A percentile compares a stretch with the other conserved stretches of the same genome.
Conservation (phyloP, 2,888 invertebrate genomes). For the Caenorhabditis wallacei region DNA sequence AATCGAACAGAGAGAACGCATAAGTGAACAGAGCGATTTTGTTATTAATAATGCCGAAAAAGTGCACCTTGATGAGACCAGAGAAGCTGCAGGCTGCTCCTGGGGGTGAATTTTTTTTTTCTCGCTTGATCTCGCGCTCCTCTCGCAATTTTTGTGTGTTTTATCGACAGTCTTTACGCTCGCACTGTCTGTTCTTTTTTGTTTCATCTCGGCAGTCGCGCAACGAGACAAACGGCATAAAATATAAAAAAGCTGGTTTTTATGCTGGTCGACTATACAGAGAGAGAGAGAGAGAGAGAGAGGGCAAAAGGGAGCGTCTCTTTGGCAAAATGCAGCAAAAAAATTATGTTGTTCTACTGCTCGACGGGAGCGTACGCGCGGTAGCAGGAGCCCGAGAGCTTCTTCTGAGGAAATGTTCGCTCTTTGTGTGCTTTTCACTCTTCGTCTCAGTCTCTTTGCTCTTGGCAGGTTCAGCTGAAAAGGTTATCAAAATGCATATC, state of each 20-base stretch:
- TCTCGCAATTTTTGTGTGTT: slow-evolving; percentile 49
- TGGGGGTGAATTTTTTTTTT: slow-evolving; percentile 54
- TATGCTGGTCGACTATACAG: slow-evolving; percentile 46
- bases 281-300: too few relatives aligned
- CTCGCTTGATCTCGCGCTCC: slow-evolving; percentile 53
- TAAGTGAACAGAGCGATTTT: not conserved
- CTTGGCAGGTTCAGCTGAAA: slow-evolving; percentile 7
- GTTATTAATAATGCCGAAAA: slow-evolving; percentile 38
- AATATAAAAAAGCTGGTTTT: slow-evolving; percentile 63
- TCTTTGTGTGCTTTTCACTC: slow-evolving; percentile 48
- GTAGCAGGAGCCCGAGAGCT: slow-evolving; percentile 6
- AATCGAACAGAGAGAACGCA: not conserved
- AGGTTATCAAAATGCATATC: slow-evolving; percentile 16
- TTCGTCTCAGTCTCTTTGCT: slow-evolving; percentile 14
- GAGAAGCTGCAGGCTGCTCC: slow-evolving; percentile 35
- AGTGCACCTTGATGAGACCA: slow-evolving; percentile 28
- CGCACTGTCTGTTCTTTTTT: slow-evolving; percentile 64
- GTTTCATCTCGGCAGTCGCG: slow-evolving; percentile 60
- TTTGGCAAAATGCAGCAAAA: slow-evolving; percentile 29
- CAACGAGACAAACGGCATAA: slow-evolving; percentile 63
- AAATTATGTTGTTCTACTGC: slow-evolving; percentile 53
- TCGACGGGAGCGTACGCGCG: slow-evolving; percentile 41
- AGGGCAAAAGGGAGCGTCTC: slow-evolving; percentile 40
- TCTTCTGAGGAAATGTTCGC: slow-evolving; percentile 49
- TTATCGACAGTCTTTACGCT: slow-evolving; percentile 62